Percentiles rank a stretch among this genome's conserved stretches.
These are phyloP conservation scores for Valencia hispanica DNA, from an alignment of 2,797 vertebrate species.

Conservation along the genomic window DNA sequence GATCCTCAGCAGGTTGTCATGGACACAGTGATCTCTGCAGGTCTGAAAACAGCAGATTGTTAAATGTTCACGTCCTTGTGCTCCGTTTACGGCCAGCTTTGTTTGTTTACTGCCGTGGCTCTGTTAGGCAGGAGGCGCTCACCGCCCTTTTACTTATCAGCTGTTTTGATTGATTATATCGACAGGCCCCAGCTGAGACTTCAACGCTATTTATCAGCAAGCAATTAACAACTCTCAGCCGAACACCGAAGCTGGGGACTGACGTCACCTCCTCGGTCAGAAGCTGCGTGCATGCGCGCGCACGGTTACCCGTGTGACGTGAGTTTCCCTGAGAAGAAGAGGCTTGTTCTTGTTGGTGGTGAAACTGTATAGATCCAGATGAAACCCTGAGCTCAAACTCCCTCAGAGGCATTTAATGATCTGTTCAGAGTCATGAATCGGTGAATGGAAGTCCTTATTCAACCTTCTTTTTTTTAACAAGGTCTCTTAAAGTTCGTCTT, in stretches of 20 bases:
- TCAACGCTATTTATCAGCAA: background rate
- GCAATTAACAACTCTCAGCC: background rate
- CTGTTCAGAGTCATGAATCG: background rate
- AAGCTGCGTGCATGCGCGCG: background rate
- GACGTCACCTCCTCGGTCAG: slow-evolving; percentile 55
- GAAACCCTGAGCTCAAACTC: background rate
- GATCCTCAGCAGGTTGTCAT: background rate
- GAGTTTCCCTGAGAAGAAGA: slow-evolving; percentile 6
- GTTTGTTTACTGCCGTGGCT: slow-evolving; percentile 1
- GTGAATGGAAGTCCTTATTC: background rate
- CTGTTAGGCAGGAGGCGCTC: background rate
- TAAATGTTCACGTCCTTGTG: background rate
- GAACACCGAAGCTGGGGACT: slow-evolving; percentile 2
- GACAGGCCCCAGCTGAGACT: background rate
- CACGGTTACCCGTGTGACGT: slow-evolving; percentile 22
- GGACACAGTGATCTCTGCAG: background rate
- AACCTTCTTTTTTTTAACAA: background rate
- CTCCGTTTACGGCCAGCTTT: background rate
- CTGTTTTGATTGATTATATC: background rate
- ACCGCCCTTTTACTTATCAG: background rate
- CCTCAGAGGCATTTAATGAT: background rate
- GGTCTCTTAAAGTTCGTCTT: background rate
- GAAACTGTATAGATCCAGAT: background rate
- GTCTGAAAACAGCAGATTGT: background rate
- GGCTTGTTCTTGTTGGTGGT: background rate